Evolutionary conservation across 2,797 vertebrate genomes (phyloP), one percentile per base, ranked within the genome.

Genomic region (Strix occidentalis): DNA sequence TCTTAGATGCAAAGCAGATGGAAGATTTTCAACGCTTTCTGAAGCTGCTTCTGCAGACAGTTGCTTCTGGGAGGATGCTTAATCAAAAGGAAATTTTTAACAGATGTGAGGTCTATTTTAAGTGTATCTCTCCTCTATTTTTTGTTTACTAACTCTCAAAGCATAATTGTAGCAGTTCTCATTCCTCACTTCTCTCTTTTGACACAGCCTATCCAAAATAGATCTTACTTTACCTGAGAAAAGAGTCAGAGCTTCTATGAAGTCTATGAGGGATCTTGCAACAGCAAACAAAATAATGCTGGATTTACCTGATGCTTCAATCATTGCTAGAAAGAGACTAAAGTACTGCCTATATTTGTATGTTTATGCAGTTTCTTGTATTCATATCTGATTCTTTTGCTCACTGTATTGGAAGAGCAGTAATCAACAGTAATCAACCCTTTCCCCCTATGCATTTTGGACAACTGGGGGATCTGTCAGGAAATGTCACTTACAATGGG

Each of bases 401-500:
- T 69, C 6, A 11, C 14, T 84, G 0, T 56, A 15, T 25, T 82
- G 53, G 29, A 16, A 79, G 35, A 90, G 8, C 39, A 90, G 20
- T 56, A 79, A 64, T 29, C 8, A 70, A 31, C 4, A 10, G 45
- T 46, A 46, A 9, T 46, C 45, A 46, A 17, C 45, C 5, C 33
- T 16, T 86, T 86, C 25, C 16, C 51, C 61, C 23, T 31, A 4
- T 13, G 58, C 8, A 2, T 90, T 82, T 89, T 83, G 48, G 28
- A n/a, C 41, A 48, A 1, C 25, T 78, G 19, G 4, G 31, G 31
- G 56, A 35, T 57, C 25, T 60, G 17, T 45, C 39, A 29, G 71
- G 53, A 72, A 81, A 43, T 29, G 54, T 90, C 78, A 96, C 98
- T 98, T 96, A 98, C 98, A 3, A 93, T 88, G 57, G 86, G 90